Percentiles rank a stretch among this genome's conserved stretches.
Conservation (phyloP, 1,140 invertebrate genomes). For the Drosophila nigromelanica region DNA sequence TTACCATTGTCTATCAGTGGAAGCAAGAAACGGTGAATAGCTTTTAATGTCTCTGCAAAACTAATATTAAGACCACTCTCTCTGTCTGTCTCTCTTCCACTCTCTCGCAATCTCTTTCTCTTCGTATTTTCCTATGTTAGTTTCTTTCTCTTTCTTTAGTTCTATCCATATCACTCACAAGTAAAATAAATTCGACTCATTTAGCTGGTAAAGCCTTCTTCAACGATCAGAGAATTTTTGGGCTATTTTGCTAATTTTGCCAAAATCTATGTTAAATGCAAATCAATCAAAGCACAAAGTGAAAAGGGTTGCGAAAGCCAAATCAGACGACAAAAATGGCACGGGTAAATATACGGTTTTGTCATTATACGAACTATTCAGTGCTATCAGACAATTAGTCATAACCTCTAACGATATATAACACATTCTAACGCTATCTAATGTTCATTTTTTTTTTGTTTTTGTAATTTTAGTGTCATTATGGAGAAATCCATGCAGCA, state of each 20-base stretch:
- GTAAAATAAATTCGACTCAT: conserved; percentile 32
- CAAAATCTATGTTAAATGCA: conserved; percentile 28
- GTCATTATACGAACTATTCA: conserved; percentile 19
- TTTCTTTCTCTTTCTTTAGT: conserved; percentile 10
- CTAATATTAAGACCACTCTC: neutral
- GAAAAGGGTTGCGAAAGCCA: conserved; percentile 62
- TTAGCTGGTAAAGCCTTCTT: conserved; percentile 29
- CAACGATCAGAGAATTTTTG: conserved; percentile 5
- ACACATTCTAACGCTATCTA: neutral
- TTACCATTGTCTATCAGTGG: conserved; percentile 66
- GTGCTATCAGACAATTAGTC: conserved; percentile 28
- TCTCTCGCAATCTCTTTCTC: conserved; percentile 14
- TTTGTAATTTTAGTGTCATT: conserved; percentile 52
- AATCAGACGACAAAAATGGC: conserved; percentile 60
- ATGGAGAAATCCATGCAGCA: conserved; percentile 90
- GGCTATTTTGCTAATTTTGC: neutral
- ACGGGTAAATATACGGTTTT: conserved; percentile 50
- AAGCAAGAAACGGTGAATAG: conserved; percentile 34
- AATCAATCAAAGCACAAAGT: conserved; percentile 34
- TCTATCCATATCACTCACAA: neutral
- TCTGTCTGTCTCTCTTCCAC: conserved; percentile 14
- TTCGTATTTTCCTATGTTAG: neutral
- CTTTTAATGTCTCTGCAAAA: conserved; percentile 57
- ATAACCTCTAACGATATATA: conserved; percentile 10
- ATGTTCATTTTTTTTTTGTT: neutral